Conservation (phyloP, 2,113 vertebrate genomes). For the Numenius arquata region DNA sequence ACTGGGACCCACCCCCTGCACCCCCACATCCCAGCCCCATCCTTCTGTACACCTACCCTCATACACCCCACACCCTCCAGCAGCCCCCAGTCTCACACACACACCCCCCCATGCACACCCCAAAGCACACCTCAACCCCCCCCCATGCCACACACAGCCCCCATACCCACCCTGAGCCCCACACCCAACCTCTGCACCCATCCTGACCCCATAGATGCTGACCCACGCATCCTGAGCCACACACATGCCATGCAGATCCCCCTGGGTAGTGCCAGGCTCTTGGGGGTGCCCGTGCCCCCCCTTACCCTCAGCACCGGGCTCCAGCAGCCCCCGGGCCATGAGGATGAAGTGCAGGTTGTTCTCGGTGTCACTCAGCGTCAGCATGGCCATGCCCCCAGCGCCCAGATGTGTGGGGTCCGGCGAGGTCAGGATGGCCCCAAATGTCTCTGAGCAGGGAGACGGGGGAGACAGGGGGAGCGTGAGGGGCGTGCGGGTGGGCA, state of each 20-base stretch:
- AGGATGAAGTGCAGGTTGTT: conserved; percentile 96
- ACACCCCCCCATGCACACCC: too few relatives aligned
- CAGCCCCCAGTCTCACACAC: too few relatives aligned
- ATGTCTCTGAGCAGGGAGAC: conserved; percentile 81
- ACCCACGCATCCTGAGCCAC: background rate
- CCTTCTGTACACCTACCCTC: background rate
- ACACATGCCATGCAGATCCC: too few relatives aligned
- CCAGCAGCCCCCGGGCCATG: conserved; percentile 86
- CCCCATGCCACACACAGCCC: rapidly evolving
- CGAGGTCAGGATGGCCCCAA: conserved; percentile 86
- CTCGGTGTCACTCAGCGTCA: conserved; percentile 90
- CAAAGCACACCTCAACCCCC: background rate
- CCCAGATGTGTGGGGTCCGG: conserved; percentile 72
- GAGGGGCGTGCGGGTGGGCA: background rate
- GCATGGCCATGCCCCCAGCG: conserved; percentile 87
- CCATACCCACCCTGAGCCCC: background rate
- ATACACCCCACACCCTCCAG: background rate
- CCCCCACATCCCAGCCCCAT: background rate
- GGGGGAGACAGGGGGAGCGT: background rate
- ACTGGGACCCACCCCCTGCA: too few relatives aligned
- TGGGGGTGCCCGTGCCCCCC: rapidly evolving
- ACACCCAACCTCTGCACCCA: background rate
- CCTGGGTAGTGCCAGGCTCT: background rate
- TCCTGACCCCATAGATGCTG: background rate
- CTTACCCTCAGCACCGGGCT: conserved; percentile 71